These are phyloP conservation scores for Camelus dromedarius DNA, from an alignment of 2,113 vertebrate genomes.

Conservation along the genomic window DNA sequence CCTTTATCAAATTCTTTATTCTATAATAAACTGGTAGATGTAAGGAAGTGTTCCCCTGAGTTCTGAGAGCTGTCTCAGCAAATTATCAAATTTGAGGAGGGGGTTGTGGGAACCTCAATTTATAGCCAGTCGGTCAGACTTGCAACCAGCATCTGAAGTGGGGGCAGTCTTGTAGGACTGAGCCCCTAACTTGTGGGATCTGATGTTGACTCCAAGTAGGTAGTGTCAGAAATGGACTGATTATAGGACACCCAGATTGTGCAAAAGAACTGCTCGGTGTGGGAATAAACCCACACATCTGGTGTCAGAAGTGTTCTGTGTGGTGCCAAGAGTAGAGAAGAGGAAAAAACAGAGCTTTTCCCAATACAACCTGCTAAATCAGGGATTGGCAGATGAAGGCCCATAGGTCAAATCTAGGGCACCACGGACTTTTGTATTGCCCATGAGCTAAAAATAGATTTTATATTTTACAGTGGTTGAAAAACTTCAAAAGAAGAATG, in stretches of 20 bases:
- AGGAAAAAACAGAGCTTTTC: not conserved
- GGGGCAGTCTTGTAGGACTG: not conserved
- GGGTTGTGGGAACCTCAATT: not conserved
- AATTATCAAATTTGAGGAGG: not conserved
- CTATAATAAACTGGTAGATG: not conserved
- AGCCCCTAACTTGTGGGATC: not conserved
- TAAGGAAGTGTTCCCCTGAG: not conserved
- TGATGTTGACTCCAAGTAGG: not conserved
- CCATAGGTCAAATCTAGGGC: not conserved
- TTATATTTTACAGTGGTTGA: not conserved
- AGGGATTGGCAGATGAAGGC: not conserved
- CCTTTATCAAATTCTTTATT: not conserved
- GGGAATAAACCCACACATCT: not conserved
- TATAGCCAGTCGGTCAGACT: not conserved
- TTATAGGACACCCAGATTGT: not conserved
- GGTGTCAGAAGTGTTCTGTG: not conserved
- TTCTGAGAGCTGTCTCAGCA: not conserved
- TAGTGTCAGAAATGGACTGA: not conserved
- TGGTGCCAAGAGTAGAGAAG: not conserved
- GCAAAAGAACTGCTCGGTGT: not conserved
- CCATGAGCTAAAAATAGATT: not conserved
- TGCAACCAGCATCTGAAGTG: not conserved
- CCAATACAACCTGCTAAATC: not conserved
- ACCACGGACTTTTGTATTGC: not conserved
- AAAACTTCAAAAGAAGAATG: not conserved